Evolutionary conservation across 2,888 invertebrate genomes (phyloP).

Genomic region (Dorcus parallelipipedus): DNA sequence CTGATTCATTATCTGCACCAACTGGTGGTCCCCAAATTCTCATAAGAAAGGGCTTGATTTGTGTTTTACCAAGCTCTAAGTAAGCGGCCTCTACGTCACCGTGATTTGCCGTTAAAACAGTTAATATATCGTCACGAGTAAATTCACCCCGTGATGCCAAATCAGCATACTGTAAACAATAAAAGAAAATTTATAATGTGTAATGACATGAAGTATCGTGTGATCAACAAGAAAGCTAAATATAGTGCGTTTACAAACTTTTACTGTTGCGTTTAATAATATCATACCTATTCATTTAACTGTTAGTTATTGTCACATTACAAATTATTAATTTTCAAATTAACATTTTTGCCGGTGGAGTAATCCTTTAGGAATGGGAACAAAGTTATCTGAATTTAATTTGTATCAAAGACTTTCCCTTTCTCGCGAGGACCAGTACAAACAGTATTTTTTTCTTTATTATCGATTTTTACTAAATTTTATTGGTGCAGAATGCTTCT

Average conservation of each 20-base stretch:
- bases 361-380: no score
- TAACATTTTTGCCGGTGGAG: no score
- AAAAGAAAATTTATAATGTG: not conserved
- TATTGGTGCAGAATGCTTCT: no score
- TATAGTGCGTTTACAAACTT: not conserved
- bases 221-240: not conserved
- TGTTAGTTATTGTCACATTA: no score
- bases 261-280: not conserved
- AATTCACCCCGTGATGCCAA: conserved; percentile 66
- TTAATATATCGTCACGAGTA: conserved; percentile 67
- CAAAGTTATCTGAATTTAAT: no score
- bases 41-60: conserved; percentile 76
- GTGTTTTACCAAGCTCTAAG: conserved; percentile 69
- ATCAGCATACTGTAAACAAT: conserved; percentile 55
- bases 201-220: not conserved
- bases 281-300: no score
- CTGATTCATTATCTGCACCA: conserved; percentile 65
- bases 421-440: no score
- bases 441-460: no score
- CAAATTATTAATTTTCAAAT: no score
- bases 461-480: no score
- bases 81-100: conserved; percentile 71
- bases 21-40: conserved; percentile 74
- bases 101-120: conserved; percentile 66
- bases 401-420: no score